Evolutionary conservation across 2,888 invertebrate genomes (phyloP), one percentile per base, ranked within the genome.

Genomic region (Trypoxylon attenuatum): DNA sequence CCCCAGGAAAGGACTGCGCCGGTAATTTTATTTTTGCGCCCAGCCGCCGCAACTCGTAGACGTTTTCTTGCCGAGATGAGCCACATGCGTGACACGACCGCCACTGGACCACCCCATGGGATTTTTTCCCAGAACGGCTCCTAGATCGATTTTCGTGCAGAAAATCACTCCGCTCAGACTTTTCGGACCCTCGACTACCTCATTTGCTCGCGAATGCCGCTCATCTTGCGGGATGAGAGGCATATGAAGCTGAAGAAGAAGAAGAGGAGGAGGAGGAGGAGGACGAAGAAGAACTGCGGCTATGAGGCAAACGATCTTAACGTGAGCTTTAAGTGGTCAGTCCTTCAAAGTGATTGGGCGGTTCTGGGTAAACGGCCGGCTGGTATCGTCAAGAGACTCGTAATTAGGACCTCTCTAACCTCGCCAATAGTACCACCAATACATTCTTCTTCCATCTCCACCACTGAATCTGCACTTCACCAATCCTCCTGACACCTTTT

Each of bases 121-220:
- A 41, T 27, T 39, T 47, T 38, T 62, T 73, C 68, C 71, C 62
- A 39, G 45, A 70, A 73, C 33, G 13, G 68, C n/a, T n/a, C 15
- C 38, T 46, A 43, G 52, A 43, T 45, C 29, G 54, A 73, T 73
- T n/a, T n/a, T n/a, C 73, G 73, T 73, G 73, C 73, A 73, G 64
- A 10, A 71, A 71, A 73, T 73, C 68, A 61, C 43, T 18, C 21
- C 27, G 33, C 15, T 15, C 3, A 13, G 6, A 18, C 38, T 29
- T 25, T 13, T 19, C n/a, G n/a, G n/a, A n/a, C n/a, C n/a, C n/a
- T n/a, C n/a, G n/a, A n/a, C n/a, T n/a, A n/a, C n/a, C n/a, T n/a
- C n/a, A n/a, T n/a, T n/a, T n/a, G n/a, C n/a, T n/a, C n/a, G n/a
- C n/a, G n/a, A n/a, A n/a, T n/a, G n/a, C n/a, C n/a, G n/a, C n/a